Evolutionary conservation across 2,888 invertebrate genomes (phyloP).

Genomic region (Chromoteleia sp.): DNA sequence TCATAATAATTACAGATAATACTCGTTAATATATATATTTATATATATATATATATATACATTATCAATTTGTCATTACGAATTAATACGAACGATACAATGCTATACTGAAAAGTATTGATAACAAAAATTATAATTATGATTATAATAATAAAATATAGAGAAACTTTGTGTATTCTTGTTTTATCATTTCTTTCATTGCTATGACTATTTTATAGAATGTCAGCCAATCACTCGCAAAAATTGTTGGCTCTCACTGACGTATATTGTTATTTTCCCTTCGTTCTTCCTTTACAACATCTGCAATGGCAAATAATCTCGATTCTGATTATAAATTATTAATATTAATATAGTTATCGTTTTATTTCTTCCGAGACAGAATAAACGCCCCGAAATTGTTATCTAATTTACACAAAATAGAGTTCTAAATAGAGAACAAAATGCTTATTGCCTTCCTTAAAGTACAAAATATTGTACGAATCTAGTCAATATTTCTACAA

Average conservation of each 20-base stretch:
- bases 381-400: conserved; percentile 33
- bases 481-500: conserved; percentile 65
- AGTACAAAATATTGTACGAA: conserved; percentile 65
- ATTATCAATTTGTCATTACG: conserved; percentile 67
- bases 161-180: conserved; percentile 60
- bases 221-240: conserved; percentile 42
- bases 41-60: conserved; percentile 57
- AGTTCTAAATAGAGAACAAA: conserved; percentile 58
- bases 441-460: conserved; percentile 61
- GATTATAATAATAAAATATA: conserved; percentile 70
- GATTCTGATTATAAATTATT: conserved; percentile 55
- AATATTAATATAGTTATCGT: conserved; percentile 55
- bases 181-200: conserved; percentile 43
- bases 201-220: conserved; percentile 53
- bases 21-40: conserved; percentile 69
- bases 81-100: conserved; percentile 65
- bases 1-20: conserved; percentile 68
- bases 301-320: conserved; percentile 61
- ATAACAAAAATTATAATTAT: conserved; percentile 73
- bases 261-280: conserved; percentile 26
- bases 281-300: conserved; percentile 31
- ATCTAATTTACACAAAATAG: conserved; percentile 61
- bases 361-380: conserved; percentile 31
- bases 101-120: conserved; percentile 63
- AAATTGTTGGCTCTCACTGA: conserved; percentile 52